Evolutionary conservation across 2,113 vertebrate genomes (phyloP).

Genomic region (Melospiza georgiana): DNA sequence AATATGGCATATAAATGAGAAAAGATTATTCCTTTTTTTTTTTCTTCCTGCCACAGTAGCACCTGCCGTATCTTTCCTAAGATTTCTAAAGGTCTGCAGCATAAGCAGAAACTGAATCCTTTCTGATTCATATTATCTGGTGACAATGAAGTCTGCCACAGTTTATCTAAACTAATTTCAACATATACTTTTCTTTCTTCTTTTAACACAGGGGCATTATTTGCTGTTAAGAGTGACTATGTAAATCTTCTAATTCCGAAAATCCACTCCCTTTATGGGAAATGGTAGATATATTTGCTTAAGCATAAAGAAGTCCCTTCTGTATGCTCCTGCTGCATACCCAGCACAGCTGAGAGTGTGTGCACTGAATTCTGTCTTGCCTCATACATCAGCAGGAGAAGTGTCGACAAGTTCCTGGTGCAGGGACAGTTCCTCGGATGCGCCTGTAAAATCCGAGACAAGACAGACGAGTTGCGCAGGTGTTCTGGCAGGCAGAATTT

Average conservation of each 20-base stretch:
- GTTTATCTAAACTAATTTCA: constrained; percentile 3
- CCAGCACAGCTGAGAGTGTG: not conserved
- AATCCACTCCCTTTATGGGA: not conserved
- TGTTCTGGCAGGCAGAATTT: constrained; percentile 47
- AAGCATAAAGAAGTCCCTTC: not conserved
- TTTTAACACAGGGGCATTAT: not conserved
- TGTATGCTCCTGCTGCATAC: not conserved
- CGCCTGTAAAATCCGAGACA: constrained; percentile 19
- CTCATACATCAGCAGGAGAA: constrained; percentile 30
- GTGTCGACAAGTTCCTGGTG: constrained; percentile 40
- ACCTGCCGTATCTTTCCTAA: not conserved
- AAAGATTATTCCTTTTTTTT: not conserved
- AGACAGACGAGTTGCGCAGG: constrained; percentile 29
- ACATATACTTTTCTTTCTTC: not conserved
- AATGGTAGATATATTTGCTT: not conserved
- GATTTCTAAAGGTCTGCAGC: constrained; percentile 1
- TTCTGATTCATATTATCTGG: not conserved
- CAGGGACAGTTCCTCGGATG: constrained; percentile 41
- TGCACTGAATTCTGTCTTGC: constrained; percentile 13
- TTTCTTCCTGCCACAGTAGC: not conserved
- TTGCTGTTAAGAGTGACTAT: not conserved
- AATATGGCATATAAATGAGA: not conserved
- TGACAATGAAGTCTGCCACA: not conserved
- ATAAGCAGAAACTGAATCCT: constrained; percentile 9
- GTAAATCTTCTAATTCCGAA: not conserved